Conservation (phyloP, 2,113 vertebrate species). For the Anguilla rostrata region DNA sequence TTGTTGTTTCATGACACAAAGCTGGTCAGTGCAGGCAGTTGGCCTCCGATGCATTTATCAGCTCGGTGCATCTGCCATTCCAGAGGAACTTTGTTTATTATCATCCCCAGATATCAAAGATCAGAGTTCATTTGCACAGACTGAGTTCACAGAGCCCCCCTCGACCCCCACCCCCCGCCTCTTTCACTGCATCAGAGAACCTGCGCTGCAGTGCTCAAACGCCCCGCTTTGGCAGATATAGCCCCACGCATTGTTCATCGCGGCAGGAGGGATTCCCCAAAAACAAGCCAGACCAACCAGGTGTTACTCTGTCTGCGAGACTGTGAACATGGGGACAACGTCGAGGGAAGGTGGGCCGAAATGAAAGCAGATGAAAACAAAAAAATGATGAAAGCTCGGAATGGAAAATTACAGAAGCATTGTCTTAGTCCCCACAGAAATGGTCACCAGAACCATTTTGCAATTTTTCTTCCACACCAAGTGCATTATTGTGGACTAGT, state of each 20-base stretch:
- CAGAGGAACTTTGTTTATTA: conserved; percentile 65
- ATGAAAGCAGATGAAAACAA: background rate
- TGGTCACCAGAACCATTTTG: background rate
- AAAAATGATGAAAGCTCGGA: background rate
- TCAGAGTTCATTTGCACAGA: conserved; percentile 60
- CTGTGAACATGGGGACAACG: conserved; percentile 37
- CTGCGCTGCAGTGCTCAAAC: conserved; percentile 33
- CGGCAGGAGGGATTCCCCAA: conserved; percentile 64
- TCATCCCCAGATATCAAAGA: conserved; percentile 63
- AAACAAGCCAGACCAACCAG: conserved; percentile 39
- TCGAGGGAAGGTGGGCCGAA: background rate
- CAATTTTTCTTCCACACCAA: background rate
- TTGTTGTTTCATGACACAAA: conserved; percentile 14
- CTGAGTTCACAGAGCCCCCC: conserved; percentile 61
- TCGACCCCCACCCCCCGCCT: conserved; percentile 17
- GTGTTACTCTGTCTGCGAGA: conserved; percentile 45
- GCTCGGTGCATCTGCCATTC: conserved; percentile 71
- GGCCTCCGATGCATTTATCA: conserved; percentile 60
- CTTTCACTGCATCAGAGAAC: conserved; percentile 56
- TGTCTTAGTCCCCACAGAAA: background rate
- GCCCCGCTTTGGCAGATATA: conserved; percentile 41
- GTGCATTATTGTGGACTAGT: background rate
- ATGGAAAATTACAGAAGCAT: background rate
- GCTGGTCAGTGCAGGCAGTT: conserved; percentile 43
- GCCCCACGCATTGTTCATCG: conserved; percentile 59